Conservation (phyloP, 2,888 invertebrate species). For the Drosophila lacicola region DNA sequence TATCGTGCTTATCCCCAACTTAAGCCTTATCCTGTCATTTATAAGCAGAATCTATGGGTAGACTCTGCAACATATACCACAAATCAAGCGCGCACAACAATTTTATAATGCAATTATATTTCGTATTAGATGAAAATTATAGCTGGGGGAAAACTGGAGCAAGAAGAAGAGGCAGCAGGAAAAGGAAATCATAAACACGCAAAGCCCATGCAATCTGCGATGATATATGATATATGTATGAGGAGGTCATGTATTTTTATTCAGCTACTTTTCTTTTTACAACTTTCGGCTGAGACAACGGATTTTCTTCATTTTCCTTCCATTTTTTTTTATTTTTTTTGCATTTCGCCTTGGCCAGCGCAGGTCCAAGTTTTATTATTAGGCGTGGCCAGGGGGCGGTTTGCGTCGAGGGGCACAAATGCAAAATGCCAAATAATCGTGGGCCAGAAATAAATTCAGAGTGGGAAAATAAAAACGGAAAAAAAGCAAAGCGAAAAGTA, state of each 20-base stretch:
- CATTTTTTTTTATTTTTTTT: conserved; percentile 13
- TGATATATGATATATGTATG: conserved; percentile 70
- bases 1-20: conserved; percentile 8
- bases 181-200: conserved; percentile 62
- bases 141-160: conserved; percentile 9
- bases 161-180: not conserved
- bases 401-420: conserved; percentile 24
- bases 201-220: conserved; percentile 72
- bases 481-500: conserved; percentile 45
- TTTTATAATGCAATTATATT: conserved; percentile 73
- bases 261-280: conserved; percentile 52
- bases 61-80: conserved; percentile 4
- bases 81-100: conserved; percentile 42
- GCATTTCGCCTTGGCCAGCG: conserved; percentile 35
- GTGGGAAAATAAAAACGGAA: conserved; percentile 46
- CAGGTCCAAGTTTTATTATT: conserved; percentile 45
- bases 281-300: conserved; percentile 57
- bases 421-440: conserved; percentile 69
- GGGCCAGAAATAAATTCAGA: conserved; percentile 62
- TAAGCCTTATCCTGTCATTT: conserved; percentile 11
- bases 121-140: conserved; percentile 60
- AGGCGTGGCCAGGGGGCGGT: conserved; percentile 6
- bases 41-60: conserved; percentile 27
- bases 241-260: conserved; percentile 60
- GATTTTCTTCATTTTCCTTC: conserved; percentile 42